phyloP scores from a whole-genome alignment of 2,797 vertebrate genomes.

The Rhabdomys pumilio region DNA sequence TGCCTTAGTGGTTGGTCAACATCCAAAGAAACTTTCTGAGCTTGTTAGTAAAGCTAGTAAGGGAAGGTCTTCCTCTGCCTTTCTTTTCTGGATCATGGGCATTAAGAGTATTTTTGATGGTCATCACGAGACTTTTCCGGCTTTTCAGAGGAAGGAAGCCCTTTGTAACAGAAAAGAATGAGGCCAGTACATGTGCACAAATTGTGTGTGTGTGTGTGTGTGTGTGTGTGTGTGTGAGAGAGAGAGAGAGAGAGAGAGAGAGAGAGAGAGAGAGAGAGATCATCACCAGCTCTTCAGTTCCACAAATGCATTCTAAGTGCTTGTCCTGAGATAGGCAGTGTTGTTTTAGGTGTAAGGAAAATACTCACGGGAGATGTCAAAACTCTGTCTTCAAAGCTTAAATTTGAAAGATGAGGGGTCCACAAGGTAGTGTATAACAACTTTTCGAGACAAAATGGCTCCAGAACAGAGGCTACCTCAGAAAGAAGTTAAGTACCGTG shows the following conservation, averaged over 20 bases:
- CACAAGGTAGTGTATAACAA: not conserved
- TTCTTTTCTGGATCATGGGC: not conserved
- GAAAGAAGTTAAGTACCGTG: not conserved
- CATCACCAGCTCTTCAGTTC: not conserved
- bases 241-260: no score
- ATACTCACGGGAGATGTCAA: not conserved
- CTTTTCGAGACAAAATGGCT: slow-evolving; percentile 8
- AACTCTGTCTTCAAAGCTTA: not conserved
- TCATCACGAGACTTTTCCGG: not conserved
- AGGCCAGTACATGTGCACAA: not conserved
- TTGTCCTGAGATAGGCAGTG: not conserved
- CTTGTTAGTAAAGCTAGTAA: not conserved
- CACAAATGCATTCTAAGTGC: not conserved
- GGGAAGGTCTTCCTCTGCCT: not conserved
- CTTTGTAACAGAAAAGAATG: not conserved
- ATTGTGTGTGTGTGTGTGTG: not conserved
- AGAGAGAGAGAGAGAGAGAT: not conserved
- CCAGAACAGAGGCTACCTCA: not conserved
- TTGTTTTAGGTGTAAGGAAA: not conserved
- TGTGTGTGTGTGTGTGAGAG: no score
- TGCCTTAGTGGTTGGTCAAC: not conserved
- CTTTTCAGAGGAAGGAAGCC: not conserved
- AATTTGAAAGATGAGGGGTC: not conserved
- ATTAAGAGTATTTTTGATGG: not conserved
- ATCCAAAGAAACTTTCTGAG: not conserved